Percentiles rank a stretch among this genome's conserved stretches.
Conservation (phyloP, 1,140 invertebrate genomes). For the Bombus confusus region DNA sequence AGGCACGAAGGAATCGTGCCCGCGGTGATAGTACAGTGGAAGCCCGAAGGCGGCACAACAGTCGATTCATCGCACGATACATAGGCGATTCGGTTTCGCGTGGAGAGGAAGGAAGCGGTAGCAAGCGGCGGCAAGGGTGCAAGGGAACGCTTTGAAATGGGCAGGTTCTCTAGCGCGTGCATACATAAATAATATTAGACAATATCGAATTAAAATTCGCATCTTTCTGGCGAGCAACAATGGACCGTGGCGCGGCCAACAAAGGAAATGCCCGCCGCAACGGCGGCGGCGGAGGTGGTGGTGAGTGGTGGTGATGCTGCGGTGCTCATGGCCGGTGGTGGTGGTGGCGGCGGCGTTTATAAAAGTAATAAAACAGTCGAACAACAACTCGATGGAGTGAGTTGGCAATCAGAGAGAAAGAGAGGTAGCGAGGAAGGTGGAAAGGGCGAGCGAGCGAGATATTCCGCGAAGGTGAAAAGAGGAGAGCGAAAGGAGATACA, state of each 20-base stretch:
- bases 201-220: constrained; percentile 77
- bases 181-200: constrained; percentile 78
- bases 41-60: constrained; percentile 3
- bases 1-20: neutral
- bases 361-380: constrained; percentile 78
- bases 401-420: constrained; percentile 35
- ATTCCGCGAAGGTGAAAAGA: constrained; percentile 52
- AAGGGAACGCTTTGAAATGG: constrained; percentile 39
- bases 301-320: neutral
- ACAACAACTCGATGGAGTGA: constrained; percentile 70
- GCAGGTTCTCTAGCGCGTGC: constrained; percentile 57
- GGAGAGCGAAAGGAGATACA: constrained; percentile 44
- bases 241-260: constrained; percentile 69
- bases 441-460: constrained; percentile 57
- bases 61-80: constrained; percentile 33
- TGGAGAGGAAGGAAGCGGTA: constrained; percentile 56
- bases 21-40: neutral
- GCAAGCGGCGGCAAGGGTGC: constrained; percentile 26
- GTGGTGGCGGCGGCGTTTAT: constrained; percentile 68
- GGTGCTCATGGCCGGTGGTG: constrained; percentile 14
- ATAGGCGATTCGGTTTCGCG: constrained; percentile 33
- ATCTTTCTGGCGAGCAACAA: constrained; percentile 73
- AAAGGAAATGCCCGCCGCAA: constrained; percentile 73
- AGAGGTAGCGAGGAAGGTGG: constrained; percentile 40
- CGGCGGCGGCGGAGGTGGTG: constrained; percentile 37